Percentiles rank a stretch among this genome's conserved stretches.
These are phyloP conservation scores for Australoheros scitulus DNA, from an alignment of 2,113 vertebrate species.

Conservation along the genomic window DNA sequence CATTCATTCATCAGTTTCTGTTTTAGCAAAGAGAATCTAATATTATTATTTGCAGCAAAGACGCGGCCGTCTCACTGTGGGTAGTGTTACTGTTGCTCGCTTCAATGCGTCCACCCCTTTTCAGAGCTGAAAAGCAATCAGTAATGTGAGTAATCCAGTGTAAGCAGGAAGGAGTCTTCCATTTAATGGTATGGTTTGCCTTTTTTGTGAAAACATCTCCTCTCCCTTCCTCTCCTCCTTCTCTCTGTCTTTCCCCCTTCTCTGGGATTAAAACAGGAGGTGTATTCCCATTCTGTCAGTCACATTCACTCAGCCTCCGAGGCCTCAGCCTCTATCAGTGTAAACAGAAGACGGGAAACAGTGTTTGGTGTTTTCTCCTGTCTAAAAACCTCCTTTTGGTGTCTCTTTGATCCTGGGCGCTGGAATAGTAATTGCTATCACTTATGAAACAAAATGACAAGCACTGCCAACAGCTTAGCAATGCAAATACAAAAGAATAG, in stretches of 20 bases:
- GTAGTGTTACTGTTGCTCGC: slow-evolving; percentile 44
- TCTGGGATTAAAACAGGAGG: slow-evolving; percentile 60
- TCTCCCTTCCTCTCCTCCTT: neutral
- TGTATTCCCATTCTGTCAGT: slow-evolving; percentile 74
- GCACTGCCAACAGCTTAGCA: slow-evolving; percentile 54
- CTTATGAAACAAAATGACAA: slow-evolving; percentile 73
- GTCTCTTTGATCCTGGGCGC: slow-evolving; percentile 68
- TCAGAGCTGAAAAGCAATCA: slow-evolving; percentile 58
- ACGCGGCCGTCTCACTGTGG: slow-evolving; percentile 38
- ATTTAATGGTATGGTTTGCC: slow-evolving; percentile 52
- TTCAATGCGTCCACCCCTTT: slow-evolving; percentile 43
- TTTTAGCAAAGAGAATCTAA: slow-evolving; percentile 22
- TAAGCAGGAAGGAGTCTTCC: slow-evolving; percentile 52
- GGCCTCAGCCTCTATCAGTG: slow-evolving; percentile 67
- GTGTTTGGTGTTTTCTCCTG: slow-evolving; percentile 59
- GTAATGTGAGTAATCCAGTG: slow-evolving; percentile 70
- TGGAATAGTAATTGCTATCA: slow-evolving; percentile 72
- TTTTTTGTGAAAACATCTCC: slow-evolving; percentile 24
- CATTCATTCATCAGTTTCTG: neutral
- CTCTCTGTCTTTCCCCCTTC: slow-evolving; percentile 3
- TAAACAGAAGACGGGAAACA: slow-evolving; percentile 69
- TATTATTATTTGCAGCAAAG: slow-evolving; percentile 57
- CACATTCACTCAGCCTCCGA: slow-evolving; percentile 48
- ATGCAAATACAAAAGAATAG: slow-evolving; percentile 53
- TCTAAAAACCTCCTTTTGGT: slow-evolving; percentile 70